These are phyloP conservation scores for Neuroscelio doddi DNA, from an alignment of 2,888 invertebrate species.

Conservation along the genomic window DNA sequence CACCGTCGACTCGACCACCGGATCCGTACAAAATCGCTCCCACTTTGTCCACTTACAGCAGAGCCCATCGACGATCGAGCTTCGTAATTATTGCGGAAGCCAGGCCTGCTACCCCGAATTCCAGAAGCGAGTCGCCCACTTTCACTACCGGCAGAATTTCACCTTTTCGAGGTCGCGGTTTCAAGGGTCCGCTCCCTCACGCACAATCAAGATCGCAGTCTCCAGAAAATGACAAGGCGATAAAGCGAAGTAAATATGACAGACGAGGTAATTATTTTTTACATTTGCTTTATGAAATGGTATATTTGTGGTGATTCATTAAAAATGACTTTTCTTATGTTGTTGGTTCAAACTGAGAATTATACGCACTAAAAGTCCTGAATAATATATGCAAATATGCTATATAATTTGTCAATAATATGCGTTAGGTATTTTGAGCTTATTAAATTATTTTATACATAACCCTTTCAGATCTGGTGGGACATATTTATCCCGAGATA, in stretches of 20 bases:
- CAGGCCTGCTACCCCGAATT: slow-evolving; percentile 72
- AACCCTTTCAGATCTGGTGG: too few relatives aligned
- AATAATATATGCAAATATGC: too few relatives aligned
- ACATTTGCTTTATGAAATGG: neutral
- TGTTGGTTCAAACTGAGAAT: neutral
- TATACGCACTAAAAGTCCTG: neutral
- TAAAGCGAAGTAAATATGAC: slow-evolving; percentile 47
- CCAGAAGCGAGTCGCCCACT: slow-evolving; percentile 73
- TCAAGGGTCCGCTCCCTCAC: slow-evolving; percentile 71
- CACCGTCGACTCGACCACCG: slow-evolving; percentile 65
- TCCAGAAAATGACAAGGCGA: slow-evolving; percentile 63
- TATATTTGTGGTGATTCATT: too few relatives aligned
- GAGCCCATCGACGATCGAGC: slow-evolving; percentile 78
- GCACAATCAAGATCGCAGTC: slow-evolving; percentile 75
- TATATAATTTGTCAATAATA: too few relatives aligned
- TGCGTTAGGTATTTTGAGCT: too few relatives aligned
- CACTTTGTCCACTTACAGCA: slow-evolving; percentile 67
- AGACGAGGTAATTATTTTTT: slow-evolving; percentile 52
- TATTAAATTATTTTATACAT: too few relatives aligned
- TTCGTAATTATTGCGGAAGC: slow-evolving; percentile 81
- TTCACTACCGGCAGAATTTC: slow-evolving; percentile 74
- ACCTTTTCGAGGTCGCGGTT: slow-evolving; percentile 77
- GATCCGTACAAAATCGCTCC: slow-evolving; percentile 68
- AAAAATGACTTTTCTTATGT: neutral
- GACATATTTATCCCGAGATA: too few relatives aligned